Base-by-base conservation (phyloP, 2,113 vertebrate genomes). In the Pachyramphus minor region DNA sequence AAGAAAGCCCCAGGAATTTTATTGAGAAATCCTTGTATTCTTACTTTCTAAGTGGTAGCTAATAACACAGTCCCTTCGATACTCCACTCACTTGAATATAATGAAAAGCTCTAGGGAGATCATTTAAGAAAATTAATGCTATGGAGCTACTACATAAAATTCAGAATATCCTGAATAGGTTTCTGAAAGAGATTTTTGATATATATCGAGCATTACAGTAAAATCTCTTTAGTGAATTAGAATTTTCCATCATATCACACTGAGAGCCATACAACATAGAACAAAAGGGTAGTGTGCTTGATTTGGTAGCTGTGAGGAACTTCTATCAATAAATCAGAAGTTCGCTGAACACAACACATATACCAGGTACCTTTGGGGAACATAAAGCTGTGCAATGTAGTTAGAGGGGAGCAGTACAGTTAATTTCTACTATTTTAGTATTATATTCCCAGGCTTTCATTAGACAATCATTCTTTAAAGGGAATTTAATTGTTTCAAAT, bases 261-360 rank as follows among this genome's bases (percentile, higher is more conserved):
- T 37, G 86, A 87, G 30, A 85, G 10, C 15, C 25, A 59, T 75
- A 35, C 44, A 78, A 68, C 6, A 6, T n/a, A 30, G 37, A 92
- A 92, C 59, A 91, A 94, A 83, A 97, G 86, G 25, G 73, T 50
- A 89, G 75, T 95, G 23, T 75, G 37, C 81, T 81, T 89, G 49
- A 87, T 97, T 96, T 87, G 47, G 63, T 95, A 87, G 39, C 90
- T 91, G 78, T 59, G 58, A 90, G n/a, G 35, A 87, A 94, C 81
- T 92, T 97, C 60, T 76, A 56, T 56, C 84, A 78, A 71, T 95
- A 96, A 95, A 95, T 96, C 79, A 97, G 84, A 95, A 66, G 67
- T 7, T 60, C 64, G 74, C 84, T 71, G 67, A 94, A 88, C 88
- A 72, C 39, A 91, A 31, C 44, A 90, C 19, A 17, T 77, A 78